Evolutionary conservation across 2,888 invertebrate genomes (phyloP).

Genomic region (Cheilosia vernalis): DNA sequence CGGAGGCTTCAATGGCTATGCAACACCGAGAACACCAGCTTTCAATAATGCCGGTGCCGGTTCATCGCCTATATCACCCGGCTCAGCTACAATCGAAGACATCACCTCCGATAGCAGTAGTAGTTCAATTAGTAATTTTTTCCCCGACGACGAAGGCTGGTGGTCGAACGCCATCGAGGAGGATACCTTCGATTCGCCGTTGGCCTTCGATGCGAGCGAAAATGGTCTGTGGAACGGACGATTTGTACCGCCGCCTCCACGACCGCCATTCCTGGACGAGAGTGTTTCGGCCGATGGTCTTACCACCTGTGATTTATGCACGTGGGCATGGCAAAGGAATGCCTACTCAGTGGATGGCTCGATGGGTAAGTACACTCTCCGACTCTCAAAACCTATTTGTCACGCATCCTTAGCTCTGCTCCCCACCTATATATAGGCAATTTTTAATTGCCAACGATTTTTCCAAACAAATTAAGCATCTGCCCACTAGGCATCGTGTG

Average conservation of each 20-base stretch:
- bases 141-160: constrained; percentile 81
- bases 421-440: constrained; percentile 1
- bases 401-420: constrained; percentile 68
- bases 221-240: constrained; percentile 83
- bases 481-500: constrained; percentile 57
- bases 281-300: constrained; percentile 87
- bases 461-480: constrained; percentile 74
- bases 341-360: constrained; percentile 86
- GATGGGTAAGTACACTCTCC: constrained; percentile 84
- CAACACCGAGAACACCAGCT: constrained; percentile 66
- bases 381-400: constrained; percentile 64
- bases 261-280: constrained; percentile 87
- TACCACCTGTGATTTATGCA: constrained; percentile 89
- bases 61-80: constrained; percentile 60
- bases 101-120: constrained; percentile 74
- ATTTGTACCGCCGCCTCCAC: constrained; percentile 88
- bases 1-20: constrained; percentile 65
- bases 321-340: constrained; percentile 88
- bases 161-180: constrained; percentile 83
- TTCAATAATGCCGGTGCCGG: constrained; percentile 56
- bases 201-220: constrained; percentile 83
- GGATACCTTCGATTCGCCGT: constrained; percentile 83
- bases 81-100: constrained; percentile 69
- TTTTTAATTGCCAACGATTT: constrained; percentile 74
- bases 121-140: constrained; percentile 77